phyloP scores from a whole-genome alignment of 1,140 invertebrate genomes.

The Cyclina sinensis region DNA sequence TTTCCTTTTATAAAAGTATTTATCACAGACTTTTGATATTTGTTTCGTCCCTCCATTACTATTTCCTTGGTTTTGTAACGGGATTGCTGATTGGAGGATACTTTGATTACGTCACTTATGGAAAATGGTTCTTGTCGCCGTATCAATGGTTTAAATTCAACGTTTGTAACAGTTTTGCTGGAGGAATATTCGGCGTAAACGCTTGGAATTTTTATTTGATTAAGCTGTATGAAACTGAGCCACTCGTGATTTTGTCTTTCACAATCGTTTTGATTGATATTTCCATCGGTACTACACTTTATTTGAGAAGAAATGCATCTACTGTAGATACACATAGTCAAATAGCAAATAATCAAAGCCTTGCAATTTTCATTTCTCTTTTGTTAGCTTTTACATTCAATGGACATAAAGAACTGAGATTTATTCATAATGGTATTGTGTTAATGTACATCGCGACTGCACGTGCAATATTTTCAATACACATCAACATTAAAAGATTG shows the following conservation, averaged over 20 bases:
- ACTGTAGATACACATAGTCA: no score
- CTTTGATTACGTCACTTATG: constrained; percentile 77
- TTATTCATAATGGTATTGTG: constrained; percentile 80
- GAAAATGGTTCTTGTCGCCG: constrained; percentile 75
- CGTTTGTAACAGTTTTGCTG: constrained; percentile 72
- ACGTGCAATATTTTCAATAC: constrained; percentile 48
- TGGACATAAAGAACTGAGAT: constrained; percentile 81
- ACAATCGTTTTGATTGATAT: neutral
- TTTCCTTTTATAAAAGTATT: neutral
- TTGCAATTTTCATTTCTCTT: constrained; percentile 65
- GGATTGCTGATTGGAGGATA: constrained; percentile 71
- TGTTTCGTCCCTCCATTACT: neutral
- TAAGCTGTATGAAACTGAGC: constrained; percentile 32
- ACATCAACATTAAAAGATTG: neutral
- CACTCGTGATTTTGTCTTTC: constrained; percentile 10
- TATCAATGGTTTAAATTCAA: constrained; percentile 83
- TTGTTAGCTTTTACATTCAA: constrained; percentile 77
- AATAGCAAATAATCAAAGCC: neutral
- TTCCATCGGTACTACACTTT: neutral
- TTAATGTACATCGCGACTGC: constrained; percentile 72
- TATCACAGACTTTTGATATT: neutral
- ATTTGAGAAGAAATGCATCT: neutral
- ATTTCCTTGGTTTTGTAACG: constrained; percentile 20
- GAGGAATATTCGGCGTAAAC: constrained; percentile 73
- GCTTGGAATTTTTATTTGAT: constrained; percentile 50